Evolutionary conservation across 2,113 vertebrate species (phyloP).

Genomic region (Romanogobio albipinnatus): DNA sequence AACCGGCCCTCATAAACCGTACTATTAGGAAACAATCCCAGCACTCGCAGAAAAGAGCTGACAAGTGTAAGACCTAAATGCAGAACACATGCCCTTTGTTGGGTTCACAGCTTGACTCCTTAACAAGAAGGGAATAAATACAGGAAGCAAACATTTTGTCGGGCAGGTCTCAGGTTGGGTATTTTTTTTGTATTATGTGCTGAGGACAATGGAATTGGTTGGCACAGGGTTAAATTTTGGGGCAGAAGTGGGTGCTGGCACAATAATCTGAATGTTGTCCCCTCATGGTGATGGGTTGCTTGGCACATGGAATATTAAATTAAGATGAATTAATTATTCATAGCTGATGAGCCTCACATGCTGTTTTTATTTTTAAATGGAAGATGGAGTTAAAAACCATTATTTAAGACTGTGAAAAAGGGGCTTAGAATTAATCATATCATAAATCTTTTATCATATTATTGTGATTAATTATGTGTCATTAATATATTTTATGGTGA

Average conservation of each 20-base stretch:
- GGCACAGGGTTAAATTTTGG: not conserved
- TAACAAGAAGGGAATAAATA: not conserved
- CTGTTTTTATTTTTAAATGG: constrained; percentile 26
- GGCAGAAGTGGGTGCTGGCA: constrained; percentile 2
- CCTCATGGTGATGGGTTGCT: not conserved
- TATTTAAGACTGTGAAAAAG: not conserved
- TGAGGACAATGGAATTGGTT: not conserved
- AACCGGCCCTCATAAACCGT: constrained; percentile 71
- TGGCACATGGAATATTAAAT: not conserved
- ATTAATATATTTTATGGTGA: not conserved
- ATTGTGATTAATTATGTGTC: not conserved
- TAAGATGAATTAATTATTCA: not conserved
- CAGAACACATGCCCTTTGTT: constrained; percentile 66
- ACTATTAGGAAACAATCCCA: constrained; percentile 72
- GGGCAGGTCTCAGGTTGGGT: not conserved
- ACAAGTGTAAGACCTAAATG: constrained; percentile 69
- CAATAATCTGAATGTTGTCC: not conserved
- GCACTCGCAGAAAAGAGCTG: constrained; percentile 69
- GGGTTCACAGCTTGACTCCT: constrained; percentile 40
- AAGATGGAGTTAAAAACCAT: not conserved
- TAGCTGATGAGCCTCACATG: not conserved
- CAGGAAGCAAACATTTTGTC: constrained; percentile 25
- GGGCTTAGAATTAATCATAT: not conserved
- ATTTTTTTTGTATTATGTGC: not conserved
- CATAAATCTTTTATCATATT: not conserved